Evolutionary conservation across 1,140 invertebrate species (phyloP).

Genomic region (Drosophila quadrilineata): DNA sequence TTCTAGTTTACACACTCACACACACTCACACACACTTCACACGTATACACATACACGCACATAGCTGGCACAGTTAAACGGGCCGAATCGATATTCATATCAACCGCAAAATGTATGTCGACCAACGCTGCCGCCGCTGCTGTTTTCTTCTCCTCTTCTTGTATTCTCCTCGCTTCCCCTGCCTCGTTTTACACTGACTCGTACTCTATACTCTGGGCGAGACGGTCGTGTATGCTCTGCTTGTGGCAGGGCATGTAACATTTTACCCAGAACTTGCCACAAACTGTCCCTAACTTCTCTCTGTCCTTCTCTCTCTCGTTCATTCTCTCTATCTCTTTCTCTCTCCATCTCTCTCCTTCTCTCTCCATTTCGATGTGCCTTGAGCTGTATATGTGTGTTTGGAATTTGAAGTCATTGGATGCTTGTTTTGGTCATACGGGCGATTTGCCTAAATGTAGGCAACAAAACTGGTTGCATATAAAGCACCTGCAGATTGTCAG

Average conservation of each 20-base stretch:
- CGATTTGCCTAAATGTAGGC: constrained; percentile 52
- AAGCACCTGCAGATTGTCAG: constrained; percentile 39
- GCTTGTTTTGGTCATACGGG: constrained; percentile 18
- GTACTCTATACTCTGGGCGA: too few relatives aligned
- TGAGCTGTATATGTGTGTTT: background rate
- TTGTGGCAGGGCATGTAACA: too few relatives aligned
- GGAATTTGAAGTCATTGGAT: background rate
- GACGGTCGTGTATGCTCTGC: too few relatives aligned
- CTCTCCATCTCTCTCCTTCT: too few relatives aligned
- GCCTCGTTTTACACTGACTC: too few relatives aligned
- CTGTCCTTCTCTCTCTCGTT: too few relatives aligned
- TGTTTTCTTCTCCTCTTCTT: constrained; percentile 19
- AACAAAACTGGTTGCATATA: constrained; percentile 61
- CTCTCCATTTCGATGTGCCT: too few relatives aligned
- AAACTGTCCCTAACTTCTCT: too few relatives aligned
- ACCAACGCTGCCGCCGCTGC: constrained; percentile 48
- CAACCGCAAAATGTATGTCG: constrained; percentile 77
- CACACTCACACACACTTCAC: constrained; percentile 10
- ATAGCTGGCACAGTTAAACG: constrained; percentile 64
- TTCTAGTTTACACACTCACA: constrained; percentile 70
- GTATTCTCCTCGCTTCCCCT: too few relatives aligned
- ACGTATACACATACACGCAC: background rate
- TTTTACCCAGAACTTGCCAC: too few relatives aligned
- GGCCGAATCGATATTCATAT: constrained; percentile 73
- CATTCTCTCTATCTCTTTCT: too few relatives aligned